A percentile compares a stretch with the other conserved stretches of the same genome.
Conservation (phyloP, 1,140 invertebrate species). For the Polyergus mexicanus region DNA sequence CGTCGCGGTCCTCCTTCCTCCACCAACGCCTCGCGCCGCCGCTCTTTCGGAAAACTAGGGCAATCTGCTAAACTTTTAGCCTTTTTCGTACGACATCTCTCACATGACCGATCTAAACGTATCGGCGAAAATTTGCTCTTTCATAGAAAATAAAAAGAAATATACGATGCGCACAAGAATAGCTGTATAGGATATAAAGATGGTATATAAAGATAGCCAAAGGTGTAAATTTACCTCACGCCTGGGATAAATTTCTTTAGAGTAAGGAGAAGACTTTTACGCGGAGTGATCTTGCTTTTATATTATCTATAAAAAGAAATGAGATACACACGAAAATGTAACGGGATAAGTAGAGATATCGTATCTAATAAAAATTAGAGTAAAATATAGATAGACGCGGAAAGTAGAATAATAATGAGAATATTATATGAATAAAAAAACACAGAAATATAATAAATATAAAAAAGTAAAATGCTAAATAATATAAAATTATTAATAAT, state of each 20-base stretch:
- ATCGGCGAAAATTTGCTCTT: constrained; percentile 29
- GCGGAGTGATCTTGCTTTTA: neutral
- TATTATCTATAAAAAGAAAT: constrained; percentile 27
- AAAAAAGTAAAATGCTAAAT: neutral
- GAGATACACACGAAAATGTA: neutral
- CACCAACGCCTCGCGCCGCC: constrained; percentile 1
- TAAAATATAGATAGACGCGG: neutral
- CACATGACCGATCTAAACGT: neutral
- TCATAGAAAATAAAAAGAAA: constrained; percentile 6
- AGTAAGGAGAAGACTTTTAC: neutral
- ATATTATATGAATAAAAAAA: neutral
- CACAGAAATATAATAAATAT: neutral
- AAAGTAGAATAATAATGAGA: neutral
- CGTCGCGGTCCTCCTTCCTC: constrained; percentile 40
- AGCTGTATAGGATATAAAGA: neutral
- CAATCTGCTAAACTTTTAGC: constrained; percentile 50
- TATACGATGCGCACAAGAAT: neutral
- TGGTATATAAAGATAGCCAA: constrained; percentile 7
- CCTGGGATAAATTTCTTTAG: constrained; percentile 14
- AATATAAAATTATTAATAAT: neutral
- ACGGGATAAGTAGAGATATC: neutral
- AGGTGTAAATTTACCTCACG: constrained; percentile 28
- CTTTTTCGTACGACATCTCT: constrained; percentile 34
- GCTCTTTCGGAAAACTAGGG: constrained; percentile 64
- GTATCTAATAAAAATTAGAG: too few species aligned